phyloP scores from a whole-genome alignment of 2,113 vertebrate species.

The Dicerorhinus sumatrensis region DNA sequence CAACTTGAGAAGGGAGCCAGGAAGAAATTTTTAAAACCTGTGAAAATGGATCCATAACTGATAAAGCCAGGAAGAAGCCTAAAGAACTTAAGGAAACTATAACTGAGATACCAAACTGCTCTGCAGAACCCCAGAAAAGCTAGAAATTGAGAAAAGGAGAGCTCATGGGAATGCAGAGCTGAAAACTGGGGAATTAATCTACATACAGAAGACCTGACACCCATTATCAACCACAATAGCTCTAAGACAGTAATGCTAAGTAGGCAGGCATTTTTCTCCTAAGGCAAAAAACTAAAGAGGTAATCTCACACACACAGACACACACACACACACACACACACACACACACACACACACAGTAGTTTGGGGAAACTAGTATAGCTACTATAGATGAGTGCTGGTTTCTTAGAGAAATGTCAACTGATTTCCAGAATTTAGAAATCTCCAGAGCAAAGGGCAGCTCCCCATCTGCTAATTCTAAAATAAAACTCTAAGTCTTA shows the following conservation, averaged over 20 bases:
- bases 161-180: background rate
- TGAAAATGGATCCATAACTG: background rate
- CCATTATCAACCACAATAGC: background rate
- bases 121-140: background rate
- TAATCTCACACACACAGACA: background rate
- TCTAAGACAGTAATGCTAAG: background rate
- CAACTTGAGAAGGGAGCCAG: background rate
- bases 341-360: background rate
- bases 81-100: background rate
- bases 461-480: background rate
- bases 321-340: background rate
- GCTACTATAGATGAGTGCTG: background rate
- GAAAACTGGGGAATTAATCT: background rate
- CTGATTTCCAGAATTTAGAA: background rate
- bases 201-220: background rate
- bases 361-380: background rate
- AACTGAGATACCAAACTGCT: background rate
- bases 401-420: constrained; percentile 28
- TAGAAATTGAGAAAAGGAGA: background rate
- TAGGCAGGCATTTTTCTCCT: background rate
- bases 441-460: background rate
- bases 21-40: background rate
- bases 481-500: background rate
- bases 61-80: background rate
- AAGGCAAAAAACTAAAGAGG: background rate